Conservation (phyloP, 2,797 vertebrate species). For the Psittacula derbiana region DNA sequence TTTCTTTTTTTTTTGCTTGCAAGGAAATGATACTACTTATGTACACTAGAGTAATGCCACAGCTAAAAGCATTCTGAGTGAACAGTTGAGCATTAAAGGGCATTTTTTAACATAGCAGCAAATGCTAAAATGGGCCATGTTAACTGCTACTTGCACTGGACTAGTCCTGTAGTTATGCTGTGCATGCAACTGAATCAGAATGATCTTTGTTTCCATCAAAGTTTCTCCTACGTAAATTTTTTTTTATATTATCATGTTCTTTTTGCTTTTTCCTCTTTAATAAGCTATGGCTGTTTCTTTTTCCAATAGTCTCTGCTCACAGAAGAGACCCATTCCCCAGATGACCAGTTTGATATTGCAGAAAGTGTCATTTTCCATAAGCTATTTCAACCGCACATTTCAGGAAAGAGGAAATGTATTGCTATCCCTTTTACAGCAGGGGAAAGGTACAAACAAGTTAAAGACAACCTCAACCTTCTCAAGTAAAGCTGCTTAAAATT, state of each 20-base stretch:
- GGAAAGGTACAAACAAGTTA: neutral
- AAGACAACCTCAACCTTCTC: neutral
- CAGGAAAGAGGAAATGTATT: neutral
- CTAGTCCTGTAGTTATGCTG: neutral
- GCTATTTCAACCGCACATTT: neutral
- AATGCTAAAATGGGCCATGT: neutral
- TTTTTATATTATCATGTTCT: neutral
- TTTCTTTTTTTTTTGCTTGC: neutral
- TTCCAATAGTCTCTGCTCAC: neutral
- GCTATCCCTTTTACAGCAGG: neutral
- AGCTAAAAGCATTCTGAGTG: constrained; percentile 33
- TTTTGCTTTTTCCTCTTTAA: neutral
- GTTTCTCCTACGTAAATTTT: neutral
- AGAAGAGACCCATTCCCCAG: neutral
- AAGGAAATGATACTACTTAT: constrained; percentile 30
- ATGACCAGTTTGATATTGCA: neutral
- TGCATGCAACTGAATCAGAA: neutral
- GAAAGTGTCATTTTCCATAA: neutral
- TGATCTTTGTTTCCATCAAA: neutral
- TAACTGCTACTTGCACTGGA: neutral
- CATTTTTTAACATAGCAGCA: neutral
- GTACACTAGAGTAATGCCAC: neutral
- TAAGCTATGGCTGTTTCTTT: neutral
- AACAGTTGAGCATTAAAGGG: constrained; percentile 5
- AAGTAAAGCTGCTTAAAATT: neutral